Evolutionary conservation across 2,888 invertebrate species (phyloP).

Genomic region (Pristionchus exspectatus): DNA sequence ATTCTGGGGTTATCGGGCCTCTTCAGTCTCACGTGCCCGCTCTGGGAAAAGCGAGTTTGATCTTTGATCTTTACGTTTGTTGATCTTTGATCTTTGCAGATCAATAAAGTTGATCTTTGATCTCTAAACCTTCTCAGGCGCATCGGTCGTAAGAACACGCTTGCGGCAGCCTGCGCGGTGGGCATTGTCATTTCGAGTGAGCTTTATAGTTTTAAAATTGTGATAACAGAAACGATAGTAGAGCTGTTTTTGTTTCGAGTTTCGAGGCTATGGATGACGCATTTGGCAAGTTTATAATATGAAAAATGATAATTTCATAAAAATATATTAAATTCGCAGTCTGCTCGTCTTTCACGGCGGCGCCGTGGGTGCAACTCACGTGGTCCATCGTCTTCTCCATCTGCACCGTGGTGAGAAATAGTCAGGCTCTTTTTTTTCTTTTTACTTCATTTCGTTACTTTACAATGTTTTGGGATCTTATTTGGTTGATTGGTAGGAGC

Average conservation of each 20-base stretch:
- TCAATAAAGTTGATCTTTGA: neutral
- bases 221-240: no score
- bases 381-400: neutral
- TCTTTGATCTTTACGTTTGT: neutral
- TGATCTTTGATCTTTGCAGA: neutral
- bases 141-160: neutral
- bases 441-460: no score
- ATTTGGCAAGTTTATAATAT: no score
- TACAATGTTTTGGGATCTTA: no score
- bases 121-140: neutral
- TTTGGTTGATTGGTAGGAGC: no score
- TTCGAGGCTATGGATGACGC: no score
- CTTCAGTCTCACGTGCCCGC: neutral
- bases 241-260: no score
- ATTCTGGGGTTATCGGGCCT: neutral
- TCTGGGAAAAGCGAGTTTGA: constrained; percentile 8
- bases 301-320: no score
- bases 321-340: neutral
- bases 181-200: neutral
- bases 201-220: no score
- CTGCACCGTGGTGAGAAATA: neutral
- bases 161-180: neutral
- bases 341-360: neutral
- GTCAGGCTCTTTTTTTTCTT: no score
- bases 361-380: no score